Percentiles rank a stretch among this genome's conserved stretches.
Conservation (phyloP, 2,797 vertebrate species). For the Propithecus deckenii region DNA sequence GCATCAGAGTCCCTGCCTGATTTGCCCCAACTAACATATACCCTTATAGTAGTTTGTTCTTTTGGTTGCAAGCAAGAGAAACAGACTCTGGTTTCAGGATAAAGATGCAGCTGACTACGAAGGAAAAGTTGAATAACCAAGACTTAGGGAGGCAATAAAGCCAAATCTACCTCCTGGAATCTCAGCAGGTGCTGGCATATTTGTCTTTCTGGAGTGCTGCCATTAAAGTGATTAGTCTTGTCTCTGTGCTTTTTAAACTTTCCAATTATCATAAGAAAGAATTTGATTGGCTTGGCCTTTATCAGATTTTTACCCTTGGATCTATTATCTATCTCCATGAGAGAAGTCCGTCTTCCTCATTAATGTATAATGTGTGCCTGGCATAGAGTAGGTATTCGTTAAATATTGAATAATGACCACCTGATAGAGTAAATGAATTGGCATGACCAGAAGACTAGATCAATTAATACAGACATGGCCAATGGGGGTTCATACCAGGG, state of each 20-base stretch:
- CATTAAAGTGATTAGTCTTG: not conserved
- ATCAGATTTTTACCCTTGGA: not conserved
- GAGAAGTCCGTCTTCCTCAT: not conserved
- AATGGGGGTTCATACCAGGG: not conserved
- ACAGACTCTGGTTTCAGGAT: not conserved
- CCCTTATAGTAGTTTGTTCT: not conserved
- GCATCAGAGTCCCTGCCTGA: not conserved
- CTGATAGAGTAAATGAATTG: not conserved
- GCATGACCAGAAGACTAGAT: not conserved
- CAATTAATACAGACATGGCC: not conserved
- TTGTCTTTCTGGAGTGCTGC: not conserved
- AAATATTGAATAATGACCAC: not conserved
- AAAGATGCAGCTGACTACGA: not conserved
- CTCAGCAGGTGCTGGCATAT: not conserved
- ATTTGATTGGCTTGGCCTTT: not conserved
- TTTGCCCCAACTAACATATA: not conserved
- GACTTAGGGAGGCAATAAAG: not conserved
- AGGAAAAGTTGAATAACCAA: not conserved
- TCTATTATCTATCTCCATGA: not conserved
- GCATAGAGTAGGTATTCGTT: not conserved
- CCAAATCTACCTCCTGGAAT: not conserved
- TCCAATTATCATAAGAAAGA: not conserved
- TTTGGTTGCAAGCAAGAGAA: not conserved
- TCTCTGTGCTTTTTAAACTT: not conserved
- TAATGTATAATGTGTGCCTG: not conserved